Percentiles rank a stretch among this genome's conserved stretches.
phyloP scores from a whole-genome alignment of 92 coral and sea anemone genomes.

The Nematostella vectensis region DNA sequence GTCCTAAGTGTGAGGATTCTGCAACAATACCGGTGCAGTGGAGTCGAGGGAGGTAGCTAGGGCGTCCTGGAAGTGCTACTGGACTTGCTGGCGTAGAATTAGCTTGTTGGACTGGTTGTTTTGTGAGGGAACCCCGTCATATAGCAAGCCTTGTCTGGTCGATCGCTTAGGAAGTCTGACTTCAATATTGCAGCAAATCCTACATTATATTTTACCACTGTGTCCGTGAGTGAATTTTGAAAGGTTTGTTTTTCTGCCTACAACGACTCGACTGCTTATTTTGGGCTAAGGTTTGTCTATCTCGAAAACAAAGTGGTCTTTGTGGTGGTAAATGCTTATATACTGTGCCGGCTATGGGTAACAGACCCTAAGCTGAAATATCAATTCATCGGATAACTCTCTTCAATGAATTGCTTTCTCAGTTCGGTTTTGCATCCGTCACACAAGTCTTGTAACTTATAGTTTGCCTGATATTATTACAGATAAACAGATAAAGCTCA shows the following conservation, averaged over 20 bases:
- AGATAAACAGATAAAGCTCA: no score
- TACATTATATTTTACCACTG: no score
- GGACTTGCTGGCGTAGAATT: neutral
- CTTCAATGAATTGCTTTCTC: constrained; percentile 1
- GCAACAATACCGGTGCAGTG: neutral
- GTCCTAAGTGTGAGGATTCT: constrained; percentile 1
- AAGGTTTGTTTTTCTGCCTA: neutral
- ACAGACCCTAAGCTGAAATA: constrained; percentile 1
- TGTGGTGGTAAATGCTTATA: neutral
- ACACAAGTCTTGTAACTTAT: neutral
- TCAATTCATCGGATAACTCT: neutral
- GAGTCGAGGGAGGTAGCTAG: neutral
- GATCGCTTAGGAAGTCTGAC: no score
- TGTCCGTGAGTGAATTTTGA: no score
- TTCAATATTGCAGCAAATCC: no score
- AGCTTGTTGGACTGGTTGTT: neutral
- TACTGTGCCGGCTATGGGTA: neutral
- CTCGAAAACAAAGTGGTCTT: neutral
- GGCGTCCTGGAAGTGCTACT: constrained; percentile 2
- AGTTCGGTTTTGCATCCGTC: no score
- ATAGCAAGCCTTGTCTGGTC: neutral
- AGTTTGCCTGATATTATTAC: neutral
- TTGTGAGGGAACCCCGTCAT: neutral
- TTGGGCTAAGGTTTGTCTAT: neutral
- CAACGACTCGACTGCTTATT: neutral